Evolutionary conservation across 2,113 vertebrate species (phyloP).

Genomic region (Ginglymostoma cirratum): DNA sequence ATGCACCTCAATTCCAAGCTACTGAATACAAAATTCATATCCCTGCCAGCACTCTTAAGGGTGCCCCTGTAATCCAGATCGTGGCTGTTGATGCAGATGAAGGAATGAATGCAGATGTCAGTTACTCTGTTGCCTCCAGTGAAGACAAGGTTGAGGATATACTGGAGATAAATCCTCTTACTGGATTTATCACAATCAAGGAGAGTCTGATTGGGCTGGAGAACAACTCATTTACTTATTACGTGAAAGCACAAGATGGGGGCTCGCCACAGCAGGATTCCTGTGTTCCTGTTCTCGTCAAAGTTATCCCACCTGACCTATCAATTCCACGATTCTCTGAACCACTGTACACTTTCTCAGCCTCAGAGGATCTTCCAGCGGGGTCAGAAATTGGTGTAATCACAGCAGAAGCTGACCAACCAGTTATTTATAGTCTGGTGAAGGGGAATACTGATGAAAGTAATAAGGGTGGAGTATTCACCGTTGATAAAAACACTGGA

Average conservation of each 20-base stretch:
- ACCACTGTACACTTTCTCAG: constrained; percentile 85
- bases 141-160: constrained; percentile 72
- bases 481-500: constrained; percentile 74
- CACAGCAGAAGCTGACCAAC: constrained; percentile 73
- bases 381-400: constrained; percentile 85
- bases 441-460: constrained; percentile 87
- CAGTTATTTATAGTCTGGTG: constrained; percentile 90
- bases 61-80: constrained; percentile 80
- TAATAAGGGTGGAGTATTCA: constrained; percentile 81
- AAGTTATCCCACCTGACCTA: constrained; percentile 79
- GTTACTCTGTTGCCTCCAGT: constrained; percentile 76
- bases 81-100: constrained; percentile 91
- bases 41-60: constrained; percentile 81
- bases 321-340: constrained; percentile 87
- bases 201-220: constrained; percentile 81
- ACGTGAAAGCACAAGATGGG: constrained; percentile 84
- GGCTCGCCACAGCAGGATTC: constrained; percentile 82
- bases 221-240: constrained; percentile 84
- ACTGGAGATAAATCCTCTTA: constrained; percentile 84
- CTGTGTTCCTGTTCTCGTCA: constrained; percentile 75
- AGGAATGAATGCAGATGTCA: constrained; percentile 87
- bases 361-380: constrained; percentile 77
- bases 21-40: constrained; percentile 81
- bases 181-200: constrained; percentile 79
- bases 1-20: constrained; percentile 81